Evolutionary conservation across 92 coral and sea anemone genomes (phyloP).

Genomic region (Porites cylindrica): DNA sequence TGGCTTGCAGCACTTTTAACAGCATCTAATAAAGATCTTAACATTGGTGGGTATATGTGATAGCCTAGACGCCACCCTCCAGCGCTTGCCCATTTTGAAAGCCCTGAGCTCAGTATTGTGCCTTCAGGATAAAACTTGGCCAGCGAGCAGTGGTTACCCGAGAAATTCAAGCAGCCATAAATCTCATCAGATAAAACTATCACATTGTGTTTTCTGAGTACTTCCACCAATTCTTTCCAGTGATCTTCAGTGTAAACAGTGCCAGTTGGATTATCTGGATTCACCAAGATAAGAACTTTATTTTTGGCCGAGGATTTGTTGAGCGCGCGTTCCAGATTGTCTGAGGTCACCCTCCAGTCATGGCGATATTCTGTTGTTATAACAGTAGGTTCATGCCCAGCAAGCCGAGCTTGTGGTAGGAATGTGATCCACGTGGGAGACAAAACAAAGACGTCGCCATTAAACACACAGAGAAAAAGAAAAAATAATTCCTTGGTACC

Average conservation of each 20-base stretch:
- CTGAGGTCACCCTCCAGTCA: constrained; percentile 62
- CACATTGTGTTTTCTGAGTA: constrained; percentile 53
- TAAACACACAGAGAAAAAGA: constrained; percentile 49
- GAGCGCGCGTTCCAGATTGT: constrained; percentile 46
- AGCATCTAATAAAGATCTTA: constrained; percentile 44
- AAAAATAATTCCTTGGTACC: constrained; percentile 68
- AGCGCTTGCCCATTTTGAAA: constrained; percentile 72
- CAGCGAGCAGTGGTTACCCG: constrained; percentile 50
- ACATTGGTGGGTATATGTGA: constrained; percentile 60
- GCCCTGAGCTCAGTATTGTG: constrained; percentile 57
- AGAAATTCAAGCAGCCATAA: constrained; percentile 56
- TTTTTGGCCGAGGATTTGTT: constrained; percentile 38
- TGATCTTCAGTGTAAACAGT: constrained; percentile 56
- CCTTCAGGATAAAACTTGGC: constrained; percentile 65
- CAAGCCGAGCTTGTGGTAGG: constrained; percentile 54
- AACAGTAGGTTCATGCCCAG: constrained; percentile 51
- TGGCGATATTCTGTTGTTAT: constrained; percentile 61
- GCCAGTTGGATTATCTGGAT: constrained; percentile 75
- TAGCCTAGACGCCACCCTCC: constrained; percentile 78
- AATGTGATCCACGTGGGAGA: constrained; percentile 69
- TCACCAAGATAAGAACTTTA: constrained; percentile 41
- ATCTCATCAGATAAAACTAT: constrained; percentile 69
- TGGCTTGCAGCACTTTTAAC: constrained; percentile 71
- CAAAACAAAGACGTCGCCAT: constrained; percentile 66
- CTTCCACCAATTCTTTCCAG: constrained; percentile 42